These are phyloP conservation scores for Sturnira hondurensis DNA, from an alignment of 2,113 vertebrate genomes.

Conservation along the genomic window DNA sequence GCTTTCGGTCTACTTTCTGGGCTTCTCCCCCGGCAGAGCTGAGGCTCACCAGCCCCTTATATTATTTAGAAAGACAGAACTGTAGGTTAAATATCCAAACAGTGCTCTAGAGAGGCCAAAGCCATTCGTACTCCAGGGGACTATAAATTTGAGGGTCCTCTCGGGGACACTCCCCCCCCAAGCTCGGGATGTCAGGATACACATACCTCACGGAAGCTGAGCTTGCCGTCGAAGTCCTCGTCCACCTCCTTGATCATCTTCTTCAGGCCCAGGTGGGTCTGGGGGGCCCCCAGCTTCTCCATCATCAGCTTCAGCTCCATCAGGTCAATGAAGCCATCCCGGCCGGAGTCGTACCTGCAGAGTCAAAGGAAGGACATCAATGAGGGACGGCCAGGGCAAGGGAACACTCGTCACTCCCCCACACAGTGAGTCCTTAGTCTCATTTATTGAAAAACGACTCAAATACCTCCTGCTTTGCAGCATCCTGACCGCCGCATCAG, in stretches of 20 bases:
- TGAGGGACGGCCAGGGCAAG: not conserved
- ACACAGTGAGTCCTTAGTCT: rapidly evolving
- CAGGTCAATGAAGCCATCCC: conserved; percentile 83
- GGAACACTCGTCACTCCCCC: not conserved
- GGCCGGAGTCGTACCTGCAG: conserved; percentile 80
- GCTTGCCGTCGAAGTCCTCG: conserved; percentile 84
- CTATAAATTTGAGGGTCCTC: not conserved
- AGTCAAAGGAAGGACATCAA: not conserved
- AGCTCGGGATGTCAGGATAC: rapidly evolving
- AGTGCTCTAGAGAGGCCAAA: not conserved
- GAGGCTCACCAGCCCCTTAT: not conserved
- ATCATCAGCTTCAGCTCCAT: conserved; percentile 88
- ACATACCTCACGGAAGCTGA: conserved; percentile 84
- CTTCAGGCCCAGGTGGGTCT: conserved; percentile 85
- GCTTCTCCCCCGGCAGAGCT: not conserved
- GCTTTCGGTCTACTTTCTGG: not conserved
- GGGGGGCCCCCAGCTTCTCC: conserved; percentile 85
- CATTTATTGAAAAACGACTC: not conserved
- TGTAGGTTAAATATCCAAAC: not conserved
- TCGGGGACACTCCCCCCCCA: rapidly evolving
- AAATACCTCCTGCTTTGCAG: not conserved
- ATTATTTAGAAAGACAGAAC: not conserved
- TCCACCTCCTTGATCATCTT: conserved; percentile 87
- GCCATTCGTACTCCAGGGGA: not conserved
- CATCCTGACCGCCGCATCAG: not conserved